Percentiles rank a stretch among this genome's conserved stretches.
Evolutionary conservation across 1,140 invertebrate species (phyloP).

Genomic region (Pseudomyrmex cubaensis): DNA sequence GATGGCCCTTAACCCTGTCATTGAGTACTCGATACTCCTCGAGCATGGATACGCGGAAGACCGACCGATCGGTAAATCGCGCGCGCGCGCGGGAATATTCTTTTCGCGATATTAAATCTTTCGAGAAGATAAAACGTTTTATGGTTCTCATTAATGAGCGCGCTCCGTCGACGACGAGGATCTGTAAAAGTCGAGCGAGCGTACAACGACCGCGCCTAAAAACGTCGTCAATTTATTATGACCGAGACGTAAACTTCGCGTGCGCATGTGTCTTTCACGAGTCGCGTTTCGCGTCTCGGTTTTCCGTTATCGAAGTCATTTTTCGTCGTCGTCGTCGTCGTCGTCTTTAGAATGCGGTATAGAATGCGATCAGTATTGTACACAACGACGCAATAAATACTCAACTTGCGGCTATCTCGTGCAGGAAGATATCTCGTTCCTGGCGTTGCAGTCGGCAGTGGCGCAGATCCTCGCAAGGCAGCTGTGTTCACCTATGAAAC

Average conservation of each 20-base stretch:
- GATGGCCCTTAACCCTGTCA: slow-evolving; percentile 75
- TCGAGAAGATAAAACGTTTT: slow-evolving; percentile 24
- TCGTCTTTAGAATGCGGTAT: slow-evolving; percentile 19
- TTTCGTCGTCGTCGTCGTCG: not conserved
- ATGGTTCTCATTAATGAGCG: slow-evolving; percentile 31
- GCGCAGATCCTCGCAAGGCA: slow-evolving; percentile 44
- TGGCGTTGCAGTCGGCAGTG: slow-evolving; percentile 29
- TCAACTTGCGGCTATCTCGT: slow-evolving; percentile 22
- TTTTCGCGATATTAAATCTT: slow-evolving; percentile 38
- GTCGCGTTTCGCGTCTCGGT: not conserved
- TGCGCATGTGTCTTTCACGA: not conserved
- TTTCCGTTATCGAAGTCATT: not conserved
- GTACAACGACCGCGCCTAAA: not conserved
- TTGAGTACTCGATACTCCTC: slow-evolving; percentile 66
- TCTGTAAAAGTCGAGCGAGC: slow-evolving; percentile 6
- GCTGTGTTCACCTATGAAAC: slow-evolving; percentile 76
- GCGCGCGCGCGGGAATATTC: not conserved
- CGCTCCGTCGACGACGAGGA: not conserved
- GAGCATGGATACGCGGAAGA: slow-evolving; percentile 3
- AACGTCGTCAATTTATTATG: slow-evolving; percentile 24
- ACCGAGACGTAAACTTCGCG: not conserved
- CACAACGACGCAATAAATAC: slow-evolving; percentile 57
- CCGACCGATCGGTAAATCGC: not conserved
- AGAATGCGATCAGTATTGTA: slow-evolving; percentile 37
- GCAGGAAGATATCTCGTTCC: slow-evolving; percentile 50